Evolutionary conservation across 2,113 vertebrate species (phyloP).

Genomic region (Sphaerodactylus townsendi): DNA sequence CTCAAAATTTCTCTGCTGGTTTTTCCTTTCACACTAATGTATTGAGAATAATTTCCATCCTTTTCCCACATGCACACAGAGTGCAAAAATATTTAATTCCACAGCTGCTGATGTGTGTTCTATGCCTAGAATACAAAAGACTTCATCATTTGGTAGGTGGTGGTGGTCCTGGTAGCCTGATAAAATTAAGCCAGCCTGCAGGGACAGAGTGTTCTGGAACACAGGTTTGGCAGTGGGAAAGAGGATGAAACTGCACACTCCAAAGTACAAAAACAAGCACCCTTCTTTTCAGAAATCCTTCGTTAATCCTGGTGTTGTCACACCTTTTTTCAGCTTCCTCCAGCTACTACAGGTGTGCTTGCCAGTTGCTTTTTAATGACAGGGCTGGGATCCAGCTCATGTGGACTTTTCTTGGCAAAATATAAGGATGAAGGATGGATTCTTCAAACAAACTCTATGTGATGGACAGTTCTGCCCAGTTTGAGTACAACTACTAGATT

Average conservation of each 20-base stretch:
- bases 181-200: conserved; percentile 23
- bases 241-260: conserved; percentile 18
- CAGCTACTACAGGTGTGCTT: background rate
- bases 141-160: conserved; percentile 45
- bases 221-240: background rate
- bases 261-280: conserved; percentile 11
- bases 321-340: background rate
- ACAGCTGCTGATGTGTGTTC: conserved; percentile 26
- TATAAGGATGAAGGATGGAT: background rate
- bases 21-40: conserved; percentile 27
- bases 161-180: background rate
- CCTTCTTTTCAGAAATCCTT: background rate
- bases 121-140: conserved; percentile 36
- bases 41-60: conserved; percentile 49
- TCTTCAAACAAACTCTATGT: background rate
- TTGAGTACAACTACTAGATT: background rate
- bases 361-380: background rate
- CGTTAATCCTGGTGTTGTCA: conserved; percentile 1
- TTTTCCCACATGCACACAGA: conserved; percentile 35
- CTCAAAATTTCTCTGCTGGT: conserved; percentile 31
- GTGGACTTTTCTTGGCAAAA: background rate
- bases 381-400: background rate
- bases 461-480: background rate
- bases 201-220: background rate
- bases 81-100: conserved; percentile 56